Evolutionary conservation across 2,888 invertebrate species (phyloP).

Genomic region (Sphecodes monilicornis): DNA sequence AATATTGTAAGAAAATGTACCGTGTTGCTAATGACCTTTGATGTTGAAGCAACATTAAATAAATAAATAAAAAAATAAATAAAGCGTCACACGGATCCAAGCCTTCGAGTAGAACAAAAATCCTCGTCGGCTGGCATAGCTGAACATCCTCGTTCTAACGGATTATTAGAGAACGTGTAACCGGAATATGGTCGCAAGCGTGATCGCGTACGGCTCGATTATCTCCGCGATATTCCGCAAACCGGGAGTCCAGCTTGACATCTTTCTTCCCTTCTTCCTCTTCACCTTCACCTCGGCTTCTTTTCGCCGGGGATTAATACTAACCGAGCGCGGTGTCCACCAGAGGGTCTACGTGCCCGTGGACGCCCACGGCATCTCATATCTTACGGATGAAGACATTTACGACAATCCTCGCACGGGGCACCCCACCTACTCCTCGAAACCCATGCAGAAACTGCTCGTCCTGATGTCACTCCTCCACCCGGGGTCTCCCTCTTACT

Average conservation of each 20-base stretch:
- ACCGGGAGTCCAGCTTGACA: conserved; percentile 41
- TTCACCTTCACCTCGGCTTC: conserved; percentile 58
- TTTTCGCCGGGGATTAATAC: conserved; percentile 71
- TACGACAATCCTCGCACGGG: conserved; percentile 82
- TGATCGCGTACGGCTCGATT: conserved; percentile 57
- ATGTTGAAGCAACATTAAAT: too few relatives aligned
- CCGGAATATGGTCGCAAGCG: conserved; percentile 17
- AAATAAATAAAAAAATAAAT: too few relatives aligned
- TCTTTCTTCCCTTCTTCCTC: conserved; percentile 58
- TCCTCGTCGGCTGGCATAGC: neutral
- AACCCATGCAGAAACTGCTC: conserved; percentile 65
- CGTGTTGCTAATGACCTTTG: too few relatives aligned
- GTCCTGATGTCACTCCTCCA: conserved; percentile 65
- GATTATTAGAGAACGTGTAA: conserved; percentile 16
- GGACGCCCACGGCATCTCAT: conserved; percentile 82
- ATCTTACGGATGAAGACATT: conserved; percentile 84
- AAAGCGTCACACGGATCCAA: neutral
- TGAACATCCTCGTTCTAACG: neutral
- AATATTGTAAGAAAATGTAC: too few relatives aligned
- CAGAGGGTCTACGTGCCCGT: conserved; percentile 71
- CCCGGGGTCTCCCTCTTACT: conserved; percentile 20
- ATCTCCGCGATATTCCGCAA: conserved; percentile 50
- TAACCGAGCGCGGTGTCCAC: conserved; percentile 74
- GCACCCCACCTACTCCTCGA: conserved; percentile 67
- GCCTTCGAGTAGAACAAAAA: neutral